A percentile compares a stretch with the other conserved stretches of the same genome.
phyloP scores from a whole-genome alignment of 2,113 vertebrate genomes.

The Passerina amoena region DNA sequence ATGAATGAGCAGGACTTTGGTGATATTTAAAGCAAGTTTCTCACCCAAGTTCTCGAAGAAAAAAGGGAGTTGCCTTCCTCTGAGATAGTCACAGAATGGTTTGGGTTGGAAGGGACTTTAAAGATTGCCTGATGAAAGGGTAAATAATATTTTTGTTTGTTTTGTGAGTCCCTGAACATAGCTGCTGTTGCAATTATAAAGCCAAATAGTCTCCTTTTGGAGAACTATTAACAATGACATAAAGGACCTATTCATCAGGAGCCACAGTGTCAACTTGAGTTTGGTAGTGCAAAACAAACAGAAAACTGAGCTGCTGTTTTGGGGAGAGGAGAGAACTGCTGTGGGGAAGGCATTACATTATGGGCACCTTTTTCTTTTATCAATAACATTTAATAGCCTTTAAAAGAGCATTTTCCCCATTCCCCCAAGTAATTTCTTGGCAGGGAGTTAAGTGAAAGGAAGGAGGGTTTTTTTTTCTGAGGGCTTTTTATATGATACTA shows the following conservation, averaged over 20 bases:
- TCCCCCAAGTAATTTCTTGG: slow-evolving; percentile 65
- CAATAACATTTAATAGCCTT: slow-evolving; percentile 65
- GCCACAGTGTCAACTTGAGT: slow-evolving; percentile 8
- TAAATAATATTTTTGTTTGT: not conserved
- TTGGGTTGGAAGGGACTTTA: not conserved
- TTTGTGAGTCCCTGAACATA: not conserved
- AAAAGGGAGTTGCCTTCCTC: not conserved
- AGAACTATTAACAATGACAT: slow-evolving; percentile 25
- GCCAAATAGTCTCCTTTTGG: not conserved
- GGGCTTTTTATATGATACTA: slow-evolving; percentile 53
- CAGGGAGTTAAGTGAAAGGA: slow-evolving; percentile 54
- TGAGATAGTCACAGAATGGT: not conserved
- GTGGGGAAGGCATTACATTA: slow-evolving; percentile 52
- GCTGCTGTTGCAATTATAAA: slow-evolving; percentile 42
- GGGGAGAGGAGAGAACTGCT: slow-evolving; percentile 32
- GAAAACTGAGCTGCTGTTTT: slow-evolving; percentile 20
- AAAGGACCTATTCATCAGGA: slow-evolving; percentile 46
- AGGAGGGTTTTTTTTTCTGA: slow-evolving; percentile 8
- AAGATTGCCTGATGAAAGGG: not conserved
- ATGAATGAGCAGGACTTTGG: not conserved
- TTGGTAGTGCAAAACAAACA: slow-evolving; percentile 52
- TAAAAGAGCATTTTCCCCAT: slow-evolving; percentile 58
- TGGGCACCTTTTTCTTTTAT: slow-evolving; percentile 58
- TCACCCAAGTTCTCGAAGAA: not conserved
- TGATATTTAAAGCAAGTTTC: not conserved